Conservation (phyloP, 2,797 vertebrate species). For the Oreortyx pictus region DNA sequence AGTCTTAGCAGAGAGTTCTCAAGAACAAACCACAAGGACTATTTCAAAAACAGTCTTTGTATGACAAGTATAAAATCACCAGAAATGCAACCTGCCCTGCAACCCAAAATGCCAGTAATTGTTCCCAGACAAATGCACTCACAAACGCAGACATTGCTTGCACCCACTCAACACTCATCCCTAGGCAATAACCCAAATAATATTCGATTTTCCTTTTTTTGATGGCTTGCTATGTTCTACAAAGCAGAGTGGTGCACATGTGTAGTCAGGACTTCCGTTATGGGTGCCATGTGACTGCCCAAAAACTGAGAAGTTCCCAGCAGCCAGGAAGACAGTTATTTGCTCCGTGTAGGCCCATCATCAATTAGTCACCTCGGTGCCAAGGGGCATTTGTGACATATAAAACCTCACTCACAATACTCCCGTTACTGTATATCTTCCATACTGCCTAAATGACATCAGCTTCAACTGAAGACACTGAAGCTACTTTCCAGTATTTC, state of each 20-base stretch:
- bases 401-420: not conserved
- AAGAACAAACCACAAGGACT: not conserved
- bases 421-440: not conserved
- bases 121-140: not conserved
- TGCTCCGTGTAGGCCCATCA: not conserved
- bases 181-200: not conserved
- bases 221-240: not conserved
- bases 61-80: not conserved
- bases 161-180: too few species aligned
- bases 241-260: not conserved
- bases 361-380: not conserved
- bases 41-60: not conserved
- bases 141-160: too few species aligned
- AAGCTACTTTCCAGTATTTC: not conserved
- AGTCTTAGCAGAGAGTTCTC: not conserved
- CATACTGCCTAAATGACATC: not conserved
- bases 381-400: not conserved
- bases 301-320: not conserved
- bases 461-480: not conserved
- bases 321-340: not conserved
- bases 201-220: not conserved
- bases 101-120: not conserved
- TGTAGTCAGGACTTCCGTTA: not conserved
- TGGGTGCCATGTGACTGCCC: rapidly evolving
- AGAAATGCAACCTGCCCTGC: not conserved